Conservation (phyloP, 2,797 vertebrate species). For the Darevskia nairensis region DNA sequence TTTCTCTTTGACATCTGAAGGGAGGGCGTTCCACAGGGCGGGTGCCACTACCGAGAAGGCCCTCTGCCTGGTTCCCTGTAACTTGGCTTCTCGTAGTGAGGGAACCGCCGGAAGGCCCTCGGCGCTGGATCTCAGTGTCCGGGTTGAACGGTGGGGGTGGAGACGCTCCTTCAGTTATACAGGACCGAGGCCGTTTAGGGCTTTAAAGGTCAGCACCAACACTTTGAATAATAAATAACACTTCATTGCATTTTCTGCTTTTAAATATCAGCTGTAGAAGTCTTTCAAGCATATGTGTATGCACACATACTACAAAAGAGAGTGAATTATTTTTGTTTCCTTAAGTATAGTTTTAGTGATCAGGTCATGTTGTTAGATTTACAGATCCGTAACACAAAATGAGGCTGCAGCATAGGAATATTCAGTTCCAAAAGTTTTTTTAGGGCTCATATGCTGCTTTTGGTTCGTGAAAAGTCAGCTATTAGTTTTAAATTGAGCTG, state of each 20-base stretch:
- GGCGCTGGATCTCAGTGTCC: too few relatives aligned
- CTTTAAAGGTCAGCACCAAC: too few relatives aligned
- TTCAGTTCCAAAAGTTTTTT: not conserved
- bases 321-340: not conserved
- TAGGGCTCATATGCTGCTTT: conserved; percentile 5
- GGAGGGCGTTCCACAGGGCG: too few relatives aligned
- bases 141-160: too few relatives aligned
- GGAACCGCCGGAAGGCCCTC: too few relatives aligned
- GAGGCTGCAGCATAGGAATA: conserved; percentile 25
- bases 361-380: conserved; percentile 47
- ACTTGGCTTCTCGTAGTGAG: too few relatives aligned
- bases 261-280: not conserved
- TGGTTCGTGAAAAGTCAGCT: conserved; percentile 22
- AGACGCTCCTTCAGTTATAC: too few relatives aligned
- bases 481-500: conserved; percentile 34
- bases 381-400: conserved; percentile 32
- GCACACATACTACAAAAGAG: not conserved
- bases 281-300: not conserved
- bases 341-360: not conserved
- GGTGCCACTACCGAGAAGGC: too few relatives aligned
- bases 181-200: too few relatives aligned
- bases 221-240: too few relatives aligned
- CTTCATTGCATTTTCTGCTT: not conserved
- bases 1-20: too few relatives aligned
- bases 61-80: too few relatives aligned